Percentiles rank a stretch among this genome's conserved stretches.
phyloP scores from a whole-genome alignment of 2,888 invertebrate species.

The Autographa gamma region DNA sequence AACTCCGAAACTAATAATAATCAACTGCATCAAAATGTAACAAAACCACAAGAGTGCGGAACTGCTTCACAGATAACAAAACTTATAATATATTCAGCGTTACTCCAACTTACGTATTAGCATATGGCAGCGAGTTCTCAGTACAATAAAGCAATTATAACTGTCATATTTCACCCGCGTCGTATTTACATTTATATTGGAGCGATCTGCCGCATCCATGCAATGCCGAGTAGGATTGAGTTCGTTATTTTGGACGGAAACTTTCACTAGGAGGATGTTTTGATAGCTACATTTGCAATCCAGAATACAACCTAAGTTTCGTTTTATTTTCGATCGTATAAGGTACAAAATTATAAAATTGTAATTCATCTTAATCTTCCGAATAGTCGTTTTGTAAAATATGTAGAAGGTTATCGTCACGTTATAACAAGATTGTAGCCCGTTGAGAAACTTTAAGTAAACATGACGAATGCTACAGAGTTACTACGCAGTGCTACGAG shows the following conservation, averaged over 20 bases:
- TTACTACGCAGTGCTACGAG: not conserved
- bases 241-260: conserved; percentile 54
- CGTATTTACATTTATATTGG: conserved; percentile 89
- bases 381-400: too few relatives aligned
- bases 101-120: conserved; percentile 68
- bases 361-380: too few relatives aligned
- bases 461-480: not conserved
- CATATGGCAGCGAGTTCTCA: conserved; percentile 74
- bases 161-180: conserved; percentile 85
- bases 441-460: not conserved
- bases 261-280: conserved; percentile 27
- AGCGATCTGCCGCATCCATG: conserved; percentile 51
- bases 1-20: not conserved
- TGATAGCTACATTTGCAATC: not conserved
- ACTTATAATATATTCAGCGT: conserved; percentile 57
- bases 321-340: too few relatives aligned
- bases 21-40: conserved; percentile 33
- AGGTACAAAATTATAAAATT: too few relatives aligned
- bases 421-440: not conserved
- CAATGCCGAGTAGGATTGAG: conserved; percentile 36
- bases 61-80: conserved; percentile 22
- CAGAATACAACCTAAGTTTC: not conserved
- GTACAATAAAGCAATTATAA: conserved; percentile 88
- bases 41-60: conserved; percentile 34
- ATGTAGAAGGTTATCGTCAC: not conserved